Conservation (phyloP, 2,888 invertebrate genomes). For the Dynastes grantii region DNA sequence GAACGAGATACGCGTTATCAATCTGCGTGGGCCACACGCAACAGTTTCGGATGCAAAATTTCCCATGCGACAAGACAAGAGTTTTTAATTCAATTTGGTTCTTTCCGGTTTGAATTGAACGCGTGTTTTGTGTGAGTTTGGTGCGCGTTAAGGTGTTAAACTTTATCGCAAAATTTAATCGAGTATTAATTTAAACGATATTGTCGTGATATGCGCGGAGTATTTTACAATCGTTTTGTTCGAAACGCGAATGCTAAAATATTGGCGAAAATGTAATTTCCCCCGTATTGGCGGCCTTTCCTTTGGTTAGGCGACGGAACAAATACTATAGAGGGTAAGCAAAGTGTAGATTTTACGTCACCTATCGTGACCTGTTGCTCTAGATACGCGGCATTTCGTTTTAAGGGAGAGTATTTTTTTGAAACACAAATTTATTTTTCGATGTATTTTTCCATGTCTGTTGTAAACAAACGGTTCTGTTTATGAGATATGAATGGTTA, state of each 20-base stretch:
- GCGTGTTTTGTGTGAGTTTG: constrained; percentile 5
- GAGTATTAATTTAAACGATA: not conserved
- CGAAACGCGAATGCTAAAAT: not conserved
- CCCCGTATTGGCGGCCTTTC: constrained; percentile 20
- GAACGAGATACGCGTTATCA: constrained; percentile 37
- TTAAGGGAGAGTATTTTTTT: not conserved
- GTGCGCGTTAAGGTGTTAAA: constrained; percentile 22
- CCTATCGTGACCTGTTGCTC: constrained; percentile 39
- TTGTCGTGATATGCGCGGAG: constrained; percentile 18
- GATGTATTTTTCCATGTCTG: not conserved
- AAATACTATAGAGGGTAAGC: constrained; percentile 30
- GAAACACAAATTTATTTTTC: not conserved
- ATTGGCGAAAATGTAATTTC: constrained; percentile 24
- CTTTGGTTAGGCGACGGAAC: constrained; percentile 35
- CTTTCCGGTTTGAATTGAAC: not conserved
- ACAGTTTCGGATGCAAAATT: not conserved
- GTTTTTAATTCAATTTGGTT: constrained; percentile 4
- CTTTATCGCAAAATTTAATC: constrained; percentile 10
- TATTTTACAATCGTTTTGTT: not conserved
- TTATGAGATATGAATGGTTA: no score
- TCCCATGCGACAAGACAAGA: not conserved
- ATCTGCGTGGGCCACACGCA: constrained; percentile 7
- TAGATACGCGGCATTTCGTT: constrained; percentile 6
- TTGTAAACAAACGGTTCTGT: no score
- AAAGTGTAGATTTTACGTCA: constrained; percentile 3